Conservation (phyloP, 2,888 invertebrate species). For the Pristionchus fissidentatus region DNA sequence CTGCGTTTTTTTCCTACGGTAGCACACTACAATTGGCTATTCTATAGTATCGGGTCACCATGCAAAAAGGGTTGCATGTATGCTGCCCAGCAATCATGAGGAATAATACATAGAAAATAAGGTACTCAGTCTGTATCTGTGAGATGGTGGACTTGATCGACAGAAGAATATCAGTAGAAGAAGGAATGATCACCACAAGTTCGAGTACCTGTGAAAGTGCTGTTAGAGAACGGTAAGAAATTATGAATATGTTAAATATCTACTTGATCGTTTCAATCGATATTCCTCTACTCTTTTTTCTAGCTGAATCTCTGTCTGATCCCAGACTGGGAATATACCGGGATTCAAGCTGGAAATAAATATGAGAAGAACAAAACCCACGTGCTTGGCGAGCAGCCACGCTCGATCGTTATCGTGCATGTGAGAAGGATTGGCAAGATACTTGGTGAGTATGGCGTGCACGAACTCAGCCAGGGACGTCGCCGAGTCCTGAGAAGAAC, state of each 20-base stretch:
- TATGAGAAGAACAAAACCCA: neutral
- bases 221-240: neutral
- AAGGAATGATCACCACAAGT: conserved; percentile 10
- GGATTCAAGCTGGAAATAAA: too few species aligned
- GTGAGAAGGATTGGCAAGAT: conserved; percentile 41
- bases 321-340: neutral
- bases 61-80: too few species aligned
- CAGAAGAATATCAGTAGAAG: conserved; percentile 41
- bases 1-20: neutral
- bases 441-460: conserved; percentile 42
- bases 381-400: conserved; percentile 40
- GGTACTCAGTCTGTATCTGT: conserved; percentile 44
- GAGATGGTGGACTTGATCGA: conserved; percentile 37
- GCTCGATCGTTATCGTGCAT: conserved; percentile 39
- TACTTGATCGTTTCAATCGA: neutral
- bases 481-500: conserved; percentile 14
- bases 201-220: conserved; percentile 4
- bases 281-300: neutral
- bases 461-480: conserved; percentile 35
- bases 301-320: neutral
- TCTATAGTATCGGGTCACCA: neutral
- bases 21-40: too few species aligned
- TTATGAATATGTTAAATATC: too few species aligned
- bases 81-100: too few species aligned
- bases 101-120: neutral